Evolutionary conservation across 2,113 vertebrate genomes (phyloP), one percentile per base, ranked within the genome.

Genomic region (Noturus placidus): DNA sequence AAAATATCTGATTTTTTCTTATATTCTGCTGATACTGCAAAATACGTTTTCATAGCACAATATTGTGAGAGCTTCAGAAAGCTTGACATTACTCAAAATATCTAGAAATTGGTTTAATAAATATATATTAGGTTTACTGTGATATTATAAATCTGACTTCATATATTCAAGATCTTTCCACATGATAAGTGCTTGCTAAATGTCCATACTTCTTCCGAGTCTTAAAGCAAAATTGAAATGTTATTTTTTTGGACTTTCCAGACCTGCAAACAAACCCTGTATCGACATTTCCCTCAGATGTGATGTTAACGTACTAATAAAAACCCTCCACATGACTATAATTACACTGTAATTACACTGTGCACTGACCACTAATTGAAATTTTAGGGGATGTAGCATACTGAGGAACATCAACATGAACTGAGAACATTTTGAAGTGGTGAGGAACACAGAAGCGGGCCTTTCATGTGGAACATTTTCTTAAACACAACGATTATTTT

Each of bases 381-480:
- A 50, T 79, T 54, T 30, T 76, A 50, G 20, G 72, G 15, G n/a
- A 17, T 50, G 22, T 27, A 30, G 0, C 27, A 80, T 56, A 33
- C 15, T 4, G n/a, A 80, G 30, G 9, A 35, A 57, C 54, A 80
- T 11, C 52, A 80, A 57, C 1, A 33, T 13, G 50, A 79, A 79
- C 50, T 79, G 74, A 78, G n/a, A 79, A 54, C 76, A 52, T 35
- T 80, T 22, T 79, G 50, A 79, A 79, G 78, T 80, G 78, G 54
- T 33, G n/a, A 80, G 52, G 52, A 80, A 35, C n/a, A 80, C 78
- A 57, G n/a, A 54, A 57, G 30, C n/a, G 10, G 9, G 9, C 17
- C 54, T 13, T 80, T 80, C 78, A 33, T 57, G 78, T 35, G 30
- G 30, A 33, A 33, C 1, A 3, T 20, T 54, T 50, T 30, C 50